Base-by-base conservation (phyloP, 1,140 invertebrate genomes). In the Philotrypesis tridentata region DNA sequence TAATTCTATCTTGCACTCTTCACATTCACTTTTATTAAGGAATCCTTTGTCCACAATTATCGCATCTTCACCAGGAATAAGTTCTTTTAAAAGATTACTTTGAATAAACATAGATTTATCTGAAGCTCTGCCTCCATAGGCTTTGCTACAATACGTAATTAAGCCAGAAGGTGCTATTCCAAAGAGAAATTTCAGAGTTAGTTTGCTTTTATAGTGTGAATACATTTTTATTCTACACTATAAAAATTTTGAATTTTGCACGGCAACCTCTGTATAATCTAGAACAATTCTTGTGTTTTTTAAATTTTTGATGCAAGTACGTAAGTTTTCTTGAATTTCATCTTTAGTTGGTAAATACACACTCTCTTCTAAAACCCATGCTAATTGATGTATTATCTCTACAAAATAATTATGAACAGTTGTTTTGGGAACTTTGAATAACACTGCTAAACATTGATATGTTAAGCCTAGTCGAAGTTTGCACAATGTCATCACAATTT, bases 201-300 rank as follows among this genome's bases (percentile, higher is more conserved):
- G n/a, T n/a, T n/a, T n/a, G n/a, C n/a, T n/a, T n/a, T n/a, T n/a
- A n/a, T n/a, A n/a, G n/a, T n/a, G n/a, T n/a, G n/a, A n/a, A n/a
- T n/a, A n/a, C n/a, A n/a, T n/a, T n/a, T n/a, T n/a, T n/a, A n/a
- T n/a, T n/a, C n/a, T n/a, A n/a, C n/a, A n/a, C n/a, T n/a, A n/a
- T n/a, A n/a, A n/a, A n/a, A 80, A 60, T 84, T 86, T 85, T 61
- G 83, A 76, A 48, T 48, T 70, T 74, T 86, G 72, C 27, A 86
- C 82, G 61, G 33, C 37, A 33, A 86, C 82, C 85, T 84, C 83
- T 17, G 85, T 86, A 73, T 85, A 89, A 76, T 88, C 86, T n/a
- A n/a, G n/a, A n/a, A n/a, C n/a, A n/a, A n/a, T n/a, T n/a, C n/a
- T n/a, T n/a, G n/a, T n/a, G n/a, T 84, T 55, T 33, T 82, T n/a